Conservation (phyloP, 1,140 invertebrate species). For the Pteromalus puparum region DNA sequence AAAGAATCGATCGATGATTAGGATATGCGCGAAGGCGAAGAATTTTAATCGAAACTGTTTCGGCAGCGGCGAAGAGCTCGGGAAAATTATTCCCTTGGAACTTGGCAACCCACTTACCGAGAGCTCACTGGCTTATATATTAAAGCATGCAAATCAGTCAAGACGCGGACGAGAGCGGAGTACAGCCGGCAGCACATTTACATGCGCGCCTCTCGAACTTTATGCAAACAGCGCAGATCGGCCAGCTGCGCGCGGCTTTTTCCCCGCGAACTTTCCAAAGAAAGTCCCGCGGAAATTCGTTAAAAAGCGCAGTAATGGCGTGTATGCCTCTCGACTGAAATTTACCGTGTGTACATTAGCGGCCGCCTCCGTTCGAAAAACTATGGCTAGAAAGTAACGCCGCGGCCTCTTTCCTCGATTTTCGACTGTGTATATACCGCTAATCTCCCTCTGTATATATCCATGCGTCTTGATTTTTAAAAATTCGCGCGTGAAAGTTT, state of each 20-base stretch:
- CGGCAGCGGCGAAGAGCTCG: too few species aligned
- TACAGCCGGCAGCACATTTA: neutral
- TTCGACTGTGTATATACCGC: neutral
- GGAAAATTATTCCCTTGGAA: too few species aligned
- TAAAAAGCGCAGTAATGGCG: constrained; percentile 16
- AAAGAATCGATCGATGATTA: neutral
- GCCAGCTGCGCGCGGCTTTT: neutral
- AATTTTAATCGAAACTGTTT: too few species aligned
- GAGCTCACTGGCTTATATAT: neutral
- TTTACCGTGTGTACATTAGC: neutral
- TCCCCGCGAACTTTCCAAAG: constrained; percentile 33
- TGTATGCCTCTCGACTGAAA: neutral
- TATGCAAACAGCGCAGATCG: neutral
- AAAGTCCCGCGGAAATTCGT: constrained; percentile 33
- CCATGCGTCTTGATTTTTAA: too few species aligned
- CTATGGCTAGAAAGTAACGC: constrained; percentile 16
- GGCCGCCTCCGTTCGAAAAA: neutral
- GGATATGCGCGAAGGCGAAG: neutral
- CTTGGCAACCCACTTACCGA: too few species aligned
- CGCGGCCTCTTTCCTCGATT: constrained; percentile 6
- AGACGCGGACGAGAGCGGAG: neutral
- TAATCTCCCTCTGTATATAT: neutral
- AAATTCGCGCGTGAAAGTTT: too few species aligned
- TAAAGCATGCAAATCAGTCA: neutral
- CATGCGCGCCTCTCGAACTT: neutral